These are phyloP conservation scores for Diadumene lineata DNA, from an alignment of 92 coral and sea anemone genomes.

Conservation along the genomic window DNA sequence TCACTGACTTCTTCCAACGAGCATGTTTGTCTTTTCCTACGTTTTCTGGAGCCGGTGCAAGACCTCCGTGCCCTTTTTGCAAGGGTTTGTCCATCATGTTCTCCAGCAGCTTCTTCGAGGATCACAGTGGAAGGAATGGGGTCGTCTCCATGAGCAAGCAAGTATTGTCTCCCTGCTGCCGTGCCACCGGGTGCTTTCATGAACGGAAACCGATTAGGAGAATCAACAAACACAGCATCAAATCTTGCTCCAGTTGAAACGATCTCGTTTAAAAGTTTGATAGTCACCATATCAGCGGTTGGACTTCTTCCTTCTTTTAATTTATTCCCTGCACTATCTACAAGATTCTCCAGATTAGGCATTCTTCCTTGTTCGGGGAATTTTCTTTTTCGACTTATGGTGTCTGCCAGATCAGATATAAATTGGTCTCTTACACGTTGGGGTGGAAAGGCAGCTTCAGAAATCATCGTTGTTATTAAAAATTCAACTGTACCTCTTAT, in stretches of 20 bases:
- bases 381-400: slow-evolving; percentile 1
- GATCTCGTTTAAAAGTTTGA: neutral
- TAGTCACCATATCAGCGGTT: neutral
- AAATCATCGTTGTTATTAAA: slow-evolving; percentile 3
- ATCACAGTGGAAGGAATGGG: slow-evolving; percentile 28
- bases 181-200: neutral
- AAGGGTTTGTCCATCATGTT: slow-evolving; percentile 25
- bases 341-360: neutral
- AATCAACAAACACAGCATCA: neutral
- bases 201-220: neutral
- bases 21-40: slow-evolving; percentile 28
- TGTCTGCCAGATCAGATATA: neutral
- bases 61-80: slow-evolving; percentile 7
- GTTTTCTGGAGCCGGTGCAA: slow-evolving; percentile 18
- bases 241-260: neutral
- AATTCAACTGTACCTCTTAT: slow-evolving; percentile 50
- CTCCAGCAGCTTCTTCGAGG: slow-evolving; percentile 30
- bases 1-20: slow-evolving; percentile 20
- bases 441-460: neutral
- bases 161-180: neutral
- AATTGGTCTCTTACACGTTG: slow-evolving; percentile 5
- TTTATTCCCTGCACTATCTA: neutral
- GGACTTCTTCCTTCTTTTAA: neutral
- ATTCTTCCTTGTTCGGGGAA: neutral
- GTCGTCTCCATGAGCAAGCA: slow-evolving; percentile 8